Base-by-base conservation (phyloP, 1,140 invertebrate species). In the Macrotrachela quadricornifera region DNA sequence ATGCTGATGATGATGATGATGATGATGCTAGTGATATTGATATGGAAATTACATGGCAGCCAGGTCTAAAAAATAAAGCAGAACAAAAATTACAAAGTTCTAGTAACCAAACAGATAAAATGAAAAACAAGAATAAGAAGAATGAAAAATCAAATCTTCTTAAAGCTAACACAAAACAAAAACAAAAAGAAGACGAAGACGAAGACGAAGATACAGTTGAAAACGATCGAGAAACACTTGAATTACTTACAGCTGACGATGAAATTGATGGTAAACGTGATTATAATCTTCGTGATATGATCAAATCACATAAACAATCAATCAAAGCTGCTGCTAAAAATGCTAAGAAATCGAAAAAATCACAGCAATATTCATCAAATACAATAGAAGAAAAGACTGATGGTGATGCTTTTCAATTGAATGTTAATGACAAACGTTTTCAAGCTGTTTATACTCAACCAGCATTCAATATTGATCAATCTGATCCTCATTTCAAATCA, bases 391-490 rank as follows among this genome's bases (percentile, higher is more conserved):
- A 14, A 2, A 18, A 37, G 14, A 30, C 41, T 21, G 46, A 40
- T 36, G 45, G 41, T 17, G 51, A 53, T 39, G 42, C 46, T 48
- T 53, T 48, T 53, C 21, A 48, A 21, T 21, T 53, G 0, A 43
- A 53, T 53, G 15, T 48, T 15, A 37, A 41, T 15, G 51, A 53
- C 39, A 37, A 40, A 16, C 44, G 51, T 47, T 53, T 53, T 38
- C 18, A 46, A n/a, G 51, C 51, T 39, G 44, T 53, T 47, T 53
- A 47, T 43, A 47, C 12, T 10, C 37, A 53, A 39, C 45, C 46
- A 17, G 46, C 17, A 41, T 53, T 47, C n/a, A 53, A 53, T 16
- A 53, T 53, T 36, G 51, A 53, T 43, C 51, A 40, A 36, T 46
- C 51, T 8, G 40, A 53, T 53, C 51, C 42, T 36, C 6, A 37